Base-by-base conservation (phyloP, 2,797 vertebrate species). In the Phoebastria nigripes region DNA sequence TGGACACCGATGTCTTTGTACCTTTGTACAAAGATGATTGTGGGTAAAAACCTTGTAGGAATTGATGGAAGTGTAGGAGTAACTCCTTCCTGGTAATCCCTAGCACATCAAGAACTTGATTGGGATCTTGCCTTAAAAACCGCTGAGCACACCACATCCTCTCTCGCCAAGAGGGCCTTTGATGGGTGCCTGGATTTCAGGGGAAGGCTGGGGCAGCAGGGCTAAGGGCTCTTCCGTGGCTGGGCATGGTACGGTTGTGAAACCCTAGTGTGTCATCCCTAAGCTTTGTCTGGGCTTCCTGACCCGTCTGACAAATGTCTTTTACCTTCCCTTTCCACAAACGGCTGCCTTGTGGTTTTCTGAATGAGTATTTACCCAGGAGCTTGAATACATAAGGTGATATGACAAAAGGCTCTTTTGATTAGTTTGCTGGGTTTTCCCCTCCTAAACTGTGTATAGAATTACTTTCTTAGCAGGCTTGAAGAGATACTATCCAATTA, bases 161-260 rank as follows among this genome's bases (percentile, higher is more conserved):
- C n/a, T 86, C 24, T 63, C 0, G 0, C n/a, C 41, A 41, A 6
- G 51, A 52, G 11, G 14, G 4, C 28, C 42, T 90, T 49, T 51
- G 41, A 8, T 52, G 41, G 16, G 29, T 65, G 26, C 28, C 58
- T 39, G 55, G n/a, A 28, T 71, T 85, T 59, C 65, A 41, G 63
- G 44, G 82, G 46, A 67, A 59, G 20, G 20, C n/a, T 66, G 26
- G 19, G 22, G 24, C 49, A 87, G 61, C 22, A 66, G 44, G 6
- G 12, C 54, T 44, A 20, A 52, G 62, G 46, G 12, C 29, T 71
- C 8, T 51, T 49, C 15, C 15, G 4, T 42, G 35, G 15, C 14
- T 19, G 51, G 13, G 12, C 20, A 22, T 46, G 3, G 0, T 0
- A 0, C 44, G 9, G 2, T 7, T 10, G 0, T 73, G 31, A 66